These are phyloP conservation scores for Scytalopus superciliaris DNA, from an alignment of 2,113 vertebrate species.

Conservation along the genomic window DNA sequence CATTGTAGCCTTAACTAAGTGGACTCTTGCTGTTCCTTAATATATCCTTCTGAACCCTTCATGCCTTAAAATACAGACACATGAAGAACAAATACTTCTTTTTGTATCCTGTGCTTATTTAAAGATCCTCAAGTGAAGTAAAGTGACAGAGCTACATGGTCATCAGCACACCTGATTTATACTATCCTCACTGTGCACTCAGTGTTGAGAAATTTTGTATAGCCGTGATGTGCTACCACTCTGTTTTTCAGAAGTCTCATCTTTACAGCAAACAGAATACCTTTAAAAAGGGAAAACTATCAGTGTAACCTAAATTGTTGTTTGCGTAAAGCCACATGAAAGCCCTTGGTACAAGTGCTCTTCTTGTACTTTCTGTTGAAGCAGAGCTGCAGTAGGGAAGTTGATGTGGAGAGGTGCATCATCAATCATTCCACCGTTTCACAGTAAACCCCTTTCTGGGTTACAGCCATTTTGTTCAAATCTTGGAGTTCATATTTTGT, in stretches of 20 bases:
- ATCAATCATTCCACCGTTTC: neutral
- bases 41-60: neutral
- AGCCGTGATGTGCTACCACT: neutral
- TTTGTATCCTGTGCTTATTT: neutral
- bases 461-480: conserved; percentile 21
- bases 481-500: neutral
- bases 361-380: neutral
- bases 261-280: neutral
- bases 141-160: neutral
- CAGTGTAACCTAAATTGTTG: neutral
- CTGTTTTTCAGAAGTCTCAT: neutral
- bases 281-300: neutral
- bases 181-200: neutral
- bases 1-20: neutral
- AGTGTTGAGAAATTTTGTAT: neutral
- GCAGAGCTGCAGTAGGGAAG: neutral
- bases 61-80: neutral
- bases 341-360: neutral
- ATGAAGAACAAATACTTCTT: neutral
- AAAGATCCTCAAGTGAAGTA: neutral
- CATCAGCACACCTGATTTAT: neutral
- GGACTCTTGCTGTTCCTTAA: neutral
- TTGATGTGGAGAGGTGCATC: neutral
- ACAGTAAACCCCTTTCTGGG: neutral
- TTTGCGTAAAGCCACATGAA: neutral